Conservation (phyloP, 1,140 invertebrate genomes). For the Chironomus tepperi region DNA sequence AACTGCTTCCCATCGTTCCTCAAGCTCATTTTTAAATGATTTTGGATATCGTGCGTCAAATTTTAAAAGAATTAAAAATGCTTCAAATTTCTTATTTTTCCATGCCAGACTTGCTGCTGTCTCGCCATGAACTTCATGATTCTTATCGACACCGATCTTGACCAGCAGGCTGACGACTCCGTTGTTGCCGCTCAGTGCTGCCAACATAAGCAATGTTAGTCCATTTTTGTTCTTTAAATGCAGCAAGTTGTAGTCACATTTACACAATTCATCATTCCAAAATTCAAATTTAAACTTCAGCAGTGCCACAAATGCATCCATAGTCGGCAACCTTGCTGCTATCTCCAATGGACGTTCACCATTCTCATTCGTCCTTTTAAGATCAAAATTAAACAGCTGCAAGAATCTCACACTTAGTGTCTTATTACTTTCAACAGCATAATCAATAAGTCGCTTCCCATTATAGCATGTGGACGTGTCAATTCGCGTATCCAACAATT, state of each 20-base stretch:
- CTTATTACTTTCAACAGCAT: neutral
- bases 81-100: constrained; percentile 4
- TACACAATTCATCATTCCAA: neutral
- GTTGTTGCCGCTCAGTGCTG: neutral
- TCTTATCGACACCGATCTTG: neutral
- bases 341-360: neutral
- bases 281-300: neutral
- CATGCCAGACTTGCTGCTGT: neutral
- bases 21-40: neutral
- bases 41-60: neutral
- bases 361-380: neutral
- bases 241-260: neutral
- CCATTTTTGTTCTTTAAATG: neutral
- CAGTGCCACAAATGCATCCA: neutral
- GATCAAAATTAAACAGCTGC: neutral
- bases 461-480: neutral
- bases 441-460: neutral
- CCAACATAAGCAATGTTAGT: neutral
- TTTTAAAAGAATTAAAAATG: neutral
- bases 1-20: neutral
- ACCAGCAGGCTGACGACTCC: neutral
- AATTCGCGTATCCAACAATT: neutral
- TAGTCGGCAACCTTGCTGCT: neutral
- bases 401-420: neutral
- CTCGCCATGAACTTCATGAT: constrained; percentile 5